Evolutionary conservation across 2,888 invertebrate genomes (phyloP).

Genomic region (Falcaria lacertinaria): DNA sequence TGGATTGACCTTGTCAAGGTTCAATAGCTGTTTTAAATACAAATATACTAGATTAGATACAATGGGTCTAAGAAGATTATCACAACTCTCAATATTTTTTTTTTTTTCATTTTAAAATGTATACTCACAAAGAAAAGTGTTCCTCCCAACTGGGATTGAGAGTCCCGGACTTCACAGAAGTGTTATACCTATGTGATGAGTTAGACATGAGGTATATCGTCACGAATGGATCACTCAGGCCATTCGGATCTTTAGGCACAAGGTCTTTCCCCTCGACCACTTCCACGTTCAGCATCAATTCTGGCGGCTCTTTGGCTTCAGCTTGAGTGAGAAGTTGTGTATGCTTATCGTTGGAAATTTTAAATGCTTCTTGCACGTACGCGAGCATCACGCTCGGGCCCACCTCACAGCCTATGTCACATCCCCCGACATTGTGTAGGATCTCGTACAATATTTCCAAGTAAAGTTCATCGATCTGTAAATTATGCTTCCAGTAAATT

Average conservation of each 20-base stretch:
- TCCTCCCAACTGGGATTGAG: slow-evolving; percentile 98
- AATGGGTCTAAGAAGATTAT: too few relatives aligned
- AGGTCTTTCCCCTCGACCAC: slow-evolving; percentile 92
- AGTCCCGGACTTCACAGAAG: slow-evolving; percentile 94
- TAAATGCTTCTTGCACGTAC: slow-evolving; percentile 88
- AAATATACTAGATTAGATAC: too few relatives aligned
- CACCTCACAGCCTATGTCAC: slow-evolving; percentile 85
- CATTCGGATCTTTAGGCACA: slow-evolving; percentile 91
- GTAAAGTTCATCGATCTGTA: slow-evolving; percentile 92
- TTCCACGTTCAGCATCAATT: slow-evolving; percentile 90
- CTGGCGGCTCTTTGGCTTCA: slow-evolving; percentile 89
- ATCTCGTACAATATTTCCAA: slow-evolving; percentile 90
- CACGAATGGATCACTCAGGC: slow-evolving; percentile 98
- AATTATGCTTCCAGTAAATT: background rate
- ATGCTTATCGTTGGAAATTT: slow-evolving; percentile 88
- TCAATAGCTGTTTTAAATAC: too few relatives aligned
- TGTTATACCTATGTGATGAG: slow-evolving; percentile 89
- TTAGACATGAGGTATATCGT: slow-evolving; percentile 92
- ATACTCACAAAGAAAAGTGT: slow-evolving; percentile 95
- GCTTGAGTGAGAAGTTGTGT: slow-evolving; percentile 84
- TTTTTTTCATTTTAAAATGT: slow-evolving; percentile 9
- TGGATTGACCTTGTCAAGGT: too few relatives aligned
- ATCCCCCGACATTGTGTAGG: slow-evolving; percentile 91
- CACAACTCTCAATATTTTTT: slow-evolving; percentile 14
- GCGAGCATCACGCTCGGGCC: slow-evolving; percentile 84